Conservation (phyloP, 2,113 vertebrate genomes). For the Proteles cristata region DNA sequence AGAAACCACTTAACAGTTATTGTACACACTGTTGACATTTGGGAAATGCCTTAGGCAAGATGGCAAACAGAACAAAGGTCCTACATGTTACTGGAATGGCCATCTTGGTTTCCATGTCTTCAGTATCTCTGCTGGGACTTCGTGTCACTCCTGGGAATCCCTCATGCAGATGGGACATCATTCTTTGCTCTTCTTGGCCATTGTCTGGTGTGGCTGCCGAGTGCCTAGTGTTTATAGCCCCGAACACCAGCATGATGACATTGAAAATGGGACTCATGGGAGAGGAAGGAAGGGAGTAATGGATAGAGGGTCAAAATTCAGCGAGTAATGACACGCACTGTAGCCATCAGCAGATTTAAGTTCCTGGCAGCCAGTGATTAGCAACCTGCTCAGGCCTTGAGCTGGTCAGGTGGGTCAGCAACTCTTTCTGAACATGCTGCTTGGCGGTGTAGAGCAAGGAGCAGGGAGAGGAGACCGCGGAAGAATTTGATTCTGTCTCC, state of each 20-base stretch:
- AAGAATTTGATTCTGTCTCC: background rate
- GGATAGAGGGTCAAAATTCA: background rate
- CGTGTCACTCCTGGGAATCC: background rate
- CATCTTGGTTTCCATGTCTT: background rate
- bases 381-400: background rate
- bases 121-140: background rate
- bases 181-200: background rate
- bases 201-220: background rate
- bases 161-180: background rate
- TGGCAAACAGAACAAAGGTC: background rate
- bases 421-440: background rate
- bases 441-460: background rate
- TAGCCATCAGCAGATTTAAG: background rate
- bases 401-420: background rate
- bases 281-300: conserved; percentile 16
- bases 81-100: background rate
- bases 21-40: background rate
- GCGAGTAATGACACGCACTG: background rate
- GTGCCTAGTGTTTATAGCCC: background rate
- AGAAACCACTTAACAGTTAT: background rate
- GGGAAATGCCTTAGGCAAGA: conserved; percentile 4
- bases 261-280: background rate
- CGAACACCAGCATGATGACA: background rate
- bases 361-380: background rate
- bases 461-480: background rate